phyloP scores from a whole-genome alignment of 2,888 invertebrate genomes.

The Meta bourneti region DNA sequence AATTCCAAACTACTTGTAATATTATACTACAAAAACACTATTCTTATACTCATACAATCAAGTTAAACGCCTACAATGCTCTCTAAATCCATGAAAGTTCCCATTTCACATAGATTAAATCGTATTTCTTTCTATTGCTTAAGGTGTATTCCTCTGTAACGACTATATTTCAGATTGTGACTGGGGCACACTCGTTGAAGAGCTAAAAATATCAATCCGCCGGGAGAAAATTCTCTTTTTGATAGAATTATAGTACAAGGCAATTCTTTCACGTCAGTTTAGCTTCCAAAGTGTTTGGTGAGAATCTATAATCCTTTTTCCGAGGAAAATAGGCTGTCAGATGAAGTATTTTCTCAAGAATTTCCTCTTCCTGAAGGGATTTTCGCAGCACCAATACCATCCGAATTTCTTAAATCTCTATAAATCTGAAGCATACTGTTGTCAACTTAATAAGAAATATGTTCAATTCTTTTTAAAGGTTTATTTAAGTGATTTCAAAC shows the following conservation, averaged over 20 bases:
- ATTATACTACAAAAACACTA: too few relatives aligned
- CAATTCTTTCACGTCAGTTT: conserved; percentile 30
- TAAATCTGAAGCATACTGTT: neutral
- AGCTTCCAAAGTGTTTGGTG: conserved; percentile 11
- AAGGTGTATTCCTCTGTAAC: neutral
- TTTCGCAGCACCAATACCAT: neutral
- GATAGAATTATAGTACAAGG: neutral
- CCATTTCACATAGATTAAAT: neutral
- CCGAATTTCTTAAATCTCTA: neutral
- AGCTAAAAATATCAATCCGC: neutral
- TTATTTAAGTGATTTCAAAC: too few relatives aligned
- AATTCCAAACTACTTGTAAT: too few relatives aligned
- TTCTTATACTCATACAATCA: too few relatives aligned
- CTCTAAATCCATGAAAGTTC: neutral
- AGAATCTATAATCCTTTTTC: conserved; percentile 21
- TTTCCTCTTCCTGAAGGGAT: neutral
- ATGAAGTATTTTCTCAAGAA: neutral
- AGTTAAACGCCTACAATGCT: too few relatives aligned
- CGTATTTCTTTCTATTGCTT: too few relatives aligned
- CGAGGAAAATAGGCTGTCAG: neutral
- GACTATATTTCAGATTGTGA: neutral
- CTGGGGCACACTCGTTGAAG: neutral
- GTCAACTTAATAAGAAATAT: neutral
- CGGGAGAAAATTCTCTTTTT: neutral
- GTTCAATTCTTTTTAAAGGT: too few relatives aligned